These are phyloP conservation scores for Camelus bactrianus DNA, from an alignment of 2,113 vertebrate genomes.

Conservation along the genomic window DNA sequence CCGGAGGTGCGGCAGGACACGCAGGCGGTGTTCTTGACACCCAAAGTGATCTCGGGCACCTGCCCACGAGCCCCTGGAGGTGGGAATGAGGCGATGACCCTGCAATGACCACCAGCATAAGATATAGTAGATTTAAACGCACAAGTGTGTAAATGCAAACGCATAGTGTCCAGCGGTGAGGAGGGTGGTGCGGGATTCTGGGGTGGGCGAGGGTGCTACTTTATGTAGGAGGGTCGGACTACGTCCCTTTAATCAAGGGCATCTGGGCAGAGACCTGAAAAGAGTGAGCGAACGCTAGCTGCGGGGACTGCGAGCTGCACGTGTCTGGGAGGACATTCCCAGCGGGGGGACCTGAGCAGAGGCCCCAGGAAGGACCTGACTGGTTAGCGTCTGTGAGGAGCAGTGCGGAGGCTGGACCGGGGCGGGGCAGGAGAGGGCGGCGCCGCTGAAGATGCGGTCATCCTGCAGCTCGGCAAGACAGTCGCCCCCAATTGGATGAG, in stretches of 20 bases:
- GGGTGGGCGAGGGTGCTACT: neutral
- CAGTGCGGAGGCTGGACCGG: neutral
- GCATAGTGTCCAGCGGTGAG: accelerated
- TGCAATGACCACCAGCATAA: accelerated
- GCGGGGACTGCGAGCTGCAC: no score
- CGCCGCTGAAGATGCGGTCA: neutral
- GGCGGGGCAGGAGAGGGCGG: no score
- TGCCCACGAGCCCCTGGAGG: neutral
- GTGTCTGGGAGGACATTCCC: accelerated
- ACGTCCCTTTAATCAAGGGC: neutral
- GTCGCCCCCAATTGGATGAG: neutral
- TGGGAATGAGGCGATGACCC: accelerated
- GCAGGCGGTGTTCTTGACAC: accelerated
- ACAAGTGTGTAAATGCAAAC: accelerated
- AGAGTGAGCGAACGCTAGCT: neutral
- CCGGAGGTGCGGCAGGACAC: no score
- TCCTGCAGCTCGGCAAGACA: accelerated
- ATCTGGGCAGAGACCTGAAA: neutral
- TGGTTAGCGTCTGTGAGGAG: neutral
- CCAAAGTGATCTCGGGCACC: neutral
- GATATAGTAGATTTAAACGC: accelerated
- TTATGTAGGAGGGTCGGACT: accelerated
- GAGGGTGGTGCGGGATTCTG: accelerated
- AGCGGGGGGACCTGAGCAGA: neutral
- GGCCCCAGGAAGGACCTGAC: neutral